These are phyloP conservation scores for Neoniphon sammara DNA, from an alignment of 2,797 vertebrate genomes.

Conservation along the genomic window DNA sequence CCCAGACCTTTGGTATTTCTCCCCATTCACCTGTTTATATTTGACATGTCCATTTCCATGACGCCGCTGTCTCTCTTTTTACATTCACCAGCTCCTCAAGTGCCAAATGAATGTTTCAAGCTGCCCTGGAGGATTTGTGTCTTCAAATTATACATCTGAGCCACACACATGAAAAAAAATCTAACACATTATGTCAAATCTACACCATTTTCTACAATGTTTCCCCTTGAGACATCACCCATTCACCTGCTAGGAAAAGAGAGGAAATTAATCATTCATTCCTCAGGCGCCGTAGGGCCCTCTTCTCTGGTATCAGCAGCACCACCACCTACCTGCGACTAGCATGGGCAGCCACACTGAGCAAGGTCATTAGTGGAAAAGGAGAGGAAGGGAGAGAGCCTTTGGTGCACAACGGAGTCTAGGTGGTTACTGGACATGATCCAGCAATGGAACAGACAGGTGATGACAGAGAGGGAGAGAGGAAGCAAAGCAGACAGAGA, in stretches of 20 bases:
- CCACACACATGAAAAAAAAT: not conserved
- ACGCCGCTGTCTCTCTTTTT: conserved; percentile 1
- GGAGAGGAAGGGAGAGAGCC: conserved; percentile 39
- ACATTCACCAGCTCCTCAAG: not conserved
- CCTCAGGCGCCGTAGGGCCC: conserved; percentile 18
- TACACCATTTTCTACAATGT: conserved; percentile 32
- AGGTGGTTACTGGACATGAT: conserved; percentile 49
- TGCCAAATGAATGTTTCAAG: conserved; percentile 24
- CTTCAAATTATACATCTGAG: conserved; percentile 10
- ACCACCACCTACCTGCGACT: conserved; percentile 30
- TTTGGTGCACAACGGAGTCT: conserved; percentile 40
- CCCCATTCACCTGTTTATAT: conserved; percentile 8
- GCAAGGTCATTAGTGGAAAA: conserved; percentile 58
- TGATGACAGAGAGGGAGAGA: conserved; percentile 39
- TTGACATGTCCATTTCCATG: conserved; percentile 5
- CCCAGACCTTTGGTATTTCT: conserved; percentile 1
- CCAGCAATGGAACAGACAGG: conserved; percentile 52
- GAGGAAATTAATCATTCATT: conserved; percentile 69
- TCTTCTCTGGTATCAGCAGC: conserved; percentile 37
- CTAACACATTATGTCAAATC: conserved; percentile 35
- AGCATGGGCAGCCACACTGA: conserved; percentile 33
- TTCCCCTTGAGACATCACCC: conserved; percentile 21
- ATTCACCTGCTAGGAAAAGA: conserved; percentile 37
- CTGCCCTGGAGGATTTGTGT: not conserved
- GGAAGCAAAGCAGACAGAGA: conserved; percentile 39